Evolutionary conservation across 2,888 invertebrate genomes (phyloP).

Genomic region (Tricholauxania praeusta): DNA sequence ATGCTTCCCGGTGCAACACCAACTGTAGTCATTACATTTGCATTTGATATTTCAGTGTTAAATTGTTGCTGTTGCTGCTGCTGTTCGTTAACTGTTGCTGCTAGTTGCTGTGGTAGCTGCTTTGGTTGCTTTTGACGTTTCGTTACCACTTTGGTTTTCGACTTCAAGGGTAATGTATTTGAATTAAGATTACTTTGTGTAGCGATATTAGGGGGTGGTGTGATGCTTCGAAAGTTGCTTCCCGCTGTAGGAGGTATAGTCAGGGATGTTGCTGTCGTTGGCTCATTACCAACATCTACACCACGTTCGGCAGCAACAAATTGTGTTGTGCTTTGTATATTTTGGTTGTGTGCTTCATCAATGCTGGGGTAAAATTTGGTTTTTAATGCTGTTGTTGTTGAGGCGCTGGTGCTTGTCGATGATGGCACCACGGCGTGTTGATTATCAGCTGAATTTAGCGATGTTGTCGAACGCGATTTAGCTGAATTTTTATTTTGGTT

Average conservation of each 20-base stretch:
- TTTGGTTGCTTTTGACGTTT: slow-evolving; percentile 65
- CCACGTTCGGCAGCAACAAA: slow-evolving; percentile 55
- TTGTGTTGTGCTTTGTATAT: slow-evolving; percentile 1
- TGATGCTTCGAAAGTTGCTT: slow-evolving; percentile 25
- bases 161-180: slow-evolving; percentile 59
- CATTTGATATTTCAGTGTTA: slow-evolving; percentile 16
- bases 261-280: slow-evolving; percentile 48
- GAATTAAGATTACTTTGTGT: slow-evolving; percentile 13
- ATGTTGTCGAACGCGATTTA: slow-evolving; percentile 62
- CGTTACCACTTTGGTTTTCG: slow-evolving; percentile 53
- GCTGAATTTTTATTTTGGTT: slow-evolving; percentile 68
- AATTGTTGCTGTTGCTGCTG: slow-evolving; percentile 39
- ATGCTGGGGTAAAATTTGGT: slow-evolving; percentile 59
- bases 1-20: slow-evolving; percentile 52
- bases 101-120: slow-evolving; percentile 52
- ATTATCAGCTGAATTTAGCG: slow-evolving; percentile 58
- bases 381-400: slow-evolving; percentile 26
- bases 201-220: slow-evolving; percentile 24
- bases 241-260: slow-evolving; percentile 9
- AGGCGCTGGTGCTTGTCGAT: slow-evolving; percentile 25
- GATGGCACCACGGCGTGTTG: slow-evolving; percentile 36
- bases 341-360: slow-evolving; percentile 47
- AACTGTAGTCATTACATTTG: slow-evolving; percentile 57
- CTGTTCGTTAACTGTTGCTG: slow-evolving; percentile 23
- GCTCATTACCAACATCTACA: slow-evolving; percentile 60